These are phyloP conservation scores for Troglohyphantes excavatus DNA, from an alignment of 2,888 invertebrate species.

Conservation along the genomic window DNA sequence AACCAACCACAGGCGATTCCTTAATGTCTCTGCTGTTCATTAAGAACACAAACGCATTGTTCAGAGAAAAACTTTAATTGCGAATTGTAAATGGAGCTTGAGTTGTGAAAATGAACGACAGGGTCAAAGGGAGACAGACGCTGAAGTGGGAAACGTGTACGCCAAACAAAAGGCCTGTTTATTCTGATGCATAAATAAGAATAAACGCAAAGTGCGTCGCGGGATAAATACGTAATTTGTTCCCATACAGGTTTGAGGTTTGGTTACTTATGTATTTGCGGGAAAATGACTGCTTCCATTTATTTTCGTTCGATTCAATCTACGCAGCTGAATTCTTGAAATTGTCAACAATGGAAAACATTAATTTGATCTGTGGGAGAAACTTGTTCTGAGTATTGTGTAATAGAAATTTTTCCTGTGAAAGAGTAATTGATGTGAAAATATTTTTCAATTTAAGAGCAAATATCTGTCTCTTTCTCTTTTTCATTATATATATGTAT, in stretches of 20 bases:
- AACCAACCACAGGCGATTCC: no score
- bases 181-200: background rate
- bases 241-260: background rate
- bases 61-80: background rate
- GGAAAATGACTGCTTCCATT: background rate
- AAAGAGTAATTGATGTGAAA: no score
- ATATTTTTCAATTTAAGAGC: no score
- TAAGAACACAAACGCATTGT: background rate
- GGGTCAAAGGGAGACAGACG: background rate
- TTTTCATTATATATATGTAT: no score
- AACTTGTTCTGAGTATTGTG: no score
- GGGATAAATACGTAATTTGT: background rate
- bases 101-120: background rate
- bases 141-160: background rate
- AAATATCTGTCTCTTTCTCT: no score
- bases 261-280: background rate
- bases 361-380: no score
- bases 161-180: background rate
- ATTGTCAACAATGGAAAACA: no score
- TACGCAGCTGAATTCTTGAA: no score
- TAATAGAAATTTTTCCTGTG: no score
- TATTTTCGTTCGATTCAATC: no score
- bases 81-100: slow-evolving; percentile 1
- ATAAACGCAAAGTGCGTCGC: background rate
- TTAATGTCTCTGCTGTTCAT: background rate